These are phyloP conservation scores for Silurus lanzhouensis DNA, from an alignment of 2,797 vertebrate genomes.

Conservation along the genomic window DNA sequence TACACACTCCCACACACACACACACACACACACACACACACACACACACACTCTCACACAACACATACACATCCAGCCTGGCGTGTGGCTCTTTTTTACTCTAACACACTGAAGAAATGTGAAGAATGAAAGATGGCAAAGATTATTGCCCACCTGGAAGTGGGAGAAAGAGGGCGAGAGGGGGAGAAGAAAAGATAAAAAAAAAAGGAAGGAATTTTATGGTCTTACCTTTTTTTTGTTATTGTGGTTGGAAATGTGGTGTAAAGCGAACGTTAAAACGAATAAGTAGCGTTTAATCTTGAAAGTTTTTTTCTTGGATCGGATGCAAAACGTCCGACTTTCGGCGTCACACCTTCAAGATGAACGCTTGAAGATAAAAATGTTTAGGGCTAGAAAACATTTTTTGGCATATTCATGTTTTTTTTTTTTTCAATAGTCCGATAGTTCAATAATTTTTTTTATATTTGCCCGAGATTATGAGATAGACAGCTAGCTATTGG, in stretches of 20 bases:
- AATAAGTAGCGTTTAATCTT: too few species aligned
- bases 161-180: neutral
- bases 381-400: too few species aligned
- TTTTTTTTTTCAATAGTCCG: too few species aligned
- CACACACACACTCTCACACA: neutral
- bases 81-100: constrained; percentile 53
- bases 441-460: too few species aligned
- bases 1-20: constrained; percentile 41
- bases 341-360: too few species aligned
- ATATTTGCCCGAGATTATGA: too few species aligned
- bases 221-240: neutral
- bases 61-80: constrained; percentile 4
- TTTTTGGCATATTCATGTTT: too few species aligned
- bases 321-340: too few species aligned
- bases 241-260: neutral
- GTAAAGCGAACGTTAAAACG: too few species aligned
- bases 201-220: neutral
- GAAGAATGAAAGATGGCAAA: constrained; percentile 65
- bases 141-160: constrained; percentile 32
- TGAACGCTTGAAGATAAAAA: too few species aligned
- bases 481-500: too few species aligned
- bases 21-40: constrained; percentile 21
- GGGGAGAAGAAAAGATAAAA: neutral
- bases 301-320: too few species aligned
- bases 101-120: constrained; percentile 70